These are phyloP conservation scores for Pelobates cultripes DNA, from an alignment of 2,797 vertebrate genomes.

Conservation along the genomic window DNA sequence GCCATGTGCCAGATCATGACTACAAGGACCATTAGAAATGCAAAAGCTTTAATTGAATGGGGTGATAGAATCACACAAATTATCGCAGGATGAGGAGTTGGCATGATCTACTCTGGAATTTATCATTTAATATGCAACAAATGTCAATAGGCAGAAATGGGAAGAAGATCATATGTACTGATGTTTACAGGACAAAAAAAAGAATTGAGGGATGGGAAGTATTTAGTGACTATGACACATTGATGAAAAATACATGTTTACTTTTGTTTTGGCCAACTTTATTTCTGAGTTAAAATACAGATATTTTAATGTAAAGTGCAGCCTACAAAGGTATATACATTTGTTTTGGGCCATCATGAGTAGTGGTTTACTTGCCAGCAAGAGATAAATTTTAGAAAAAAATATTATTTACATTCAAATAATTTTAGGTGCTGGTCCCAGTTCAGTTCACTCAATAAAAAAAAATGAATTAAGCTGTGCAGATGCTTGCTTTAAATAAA, in stretches of 20 bases:
- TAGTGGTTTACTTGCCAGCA: constrained; percentile 35
- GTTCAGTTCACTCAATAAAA: constrained; percentile 11
- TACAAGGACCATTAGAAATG: too few species aligned
- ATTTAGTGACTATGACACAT: too few species aligned
- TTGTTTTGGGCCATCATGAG: background rate
- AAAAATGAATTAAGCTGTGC: background rate
- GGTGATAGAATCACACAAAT: too few species aligned
- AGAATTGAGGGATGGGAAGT: too few species aligned
- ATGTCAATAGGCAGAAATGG: too few species aligned
- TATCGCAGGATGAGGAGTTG: too few species aligned
- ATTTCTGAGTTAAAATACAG: constrained; percentile 34
- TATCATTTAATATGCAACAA: too few species aligned
- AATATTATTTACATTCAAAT: constrained; percentile 44
- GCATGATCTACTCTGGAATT: too few species aligned
- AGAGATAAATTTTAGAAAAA: constrained; percentile 23
- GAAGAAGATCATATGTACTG: too few species aligned
- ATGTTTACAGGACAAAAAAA: too few species aligned
- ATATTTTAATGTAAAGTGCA: constrained; percentile 19
- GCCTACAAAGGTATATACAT: constrained; percentile 31
- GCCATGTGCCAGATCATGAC: too few species aligned
- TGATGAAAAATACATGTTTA: background rate
- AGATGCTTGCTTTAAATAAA: constrained; percentile 40
- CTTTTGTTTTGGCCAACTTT: constrained; percentile 25
- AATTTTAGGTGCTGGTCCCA: background rate
- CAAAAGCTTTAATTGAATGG: too few species aligned